Evolutionary conservation across 2,113 vertebrate genomes (phyloP), one percentile per base, ranked within the genome.

Genomic region (Syrrhaptes paradoxus): DNA sequence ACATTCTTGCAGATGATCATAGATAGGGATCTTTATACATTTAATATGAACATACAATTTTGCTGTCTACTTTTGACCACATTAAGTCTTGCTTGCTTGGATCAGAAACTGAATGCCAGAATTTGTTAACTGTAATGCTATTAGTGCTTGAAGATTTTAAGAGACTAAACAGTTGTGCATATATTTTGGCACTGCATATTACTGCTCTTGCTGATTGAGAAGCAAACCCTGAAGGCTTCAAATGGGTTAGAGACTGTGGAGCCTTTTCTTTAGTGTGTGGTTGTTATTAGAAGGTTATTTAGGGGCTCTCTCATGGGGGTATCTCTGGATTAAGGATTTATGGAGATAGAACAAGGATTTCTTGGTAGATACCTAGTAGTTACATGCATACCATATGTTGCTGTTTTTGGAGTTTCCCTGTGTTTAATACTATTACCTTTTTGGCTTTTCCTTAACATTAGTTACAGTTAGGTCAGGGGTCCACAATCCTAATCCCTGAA

Each of bases 321-420:
- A 68, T 90, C 83, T 83, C 83, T 81, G 76, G 95, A 95, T 97
- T 97, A 96, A 85, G 61, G 89, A 32, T 95, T 94, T 96, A 66
- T 71, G 52, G 59, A 93, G 73, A 51, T 59, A 95, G 86, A 78
- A 41, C 38, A 80, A 72, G 93, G 72, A 73, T 82, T 91, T 88
- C 80, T 95, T 84, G 54, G 22, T 65, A 46, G 52, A n/a, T 94
- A 21, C 48, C 86, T 96, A 49, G 66, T 34, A 76, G 79, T 25
- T 76, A 24, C 62, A 66, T 90, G 52, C 36, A 51, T 78, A 71
- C 79, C 87, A 77, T 90, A 90, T 95, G 95, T 89, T 94, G 41
- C 72, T 96, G n/a, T 72, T 96, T 91, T 95, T 96, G 66, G 94
- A 75, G 62, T 94, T 96, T 85, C 57, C 25, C 32, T 80, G 31